Conservation (phyloP, 2,888 invertebrate species). For the Agrochola circellaris region DNA sequence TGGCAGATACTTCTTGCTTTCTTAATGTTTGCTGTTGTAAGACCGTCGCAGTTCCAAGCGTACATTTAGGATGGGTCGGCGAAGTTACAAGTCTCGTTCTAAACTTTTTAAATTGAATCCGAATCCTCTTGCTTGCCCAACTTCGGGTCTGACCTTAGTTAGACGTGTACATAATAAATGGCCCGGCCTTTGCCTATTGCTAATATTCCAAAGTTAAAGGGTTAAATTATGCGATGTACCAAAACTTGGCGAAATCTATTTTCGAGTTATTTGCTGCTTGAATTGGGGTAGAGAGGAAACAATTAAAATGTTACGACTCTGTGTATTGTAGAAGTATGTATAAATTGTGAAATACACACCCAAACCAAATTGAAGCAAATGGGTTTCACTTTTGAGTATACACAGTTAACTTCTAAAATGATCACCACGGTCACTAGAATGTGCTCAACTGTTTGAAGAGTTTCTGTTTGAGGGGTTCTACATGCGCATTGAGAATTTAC, state of each 20-base stretch:
- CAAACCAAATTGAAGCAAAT: constrained; percentile 16
- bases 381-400: neutral
- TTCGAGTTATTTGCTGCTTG: constrained; percentile 50
- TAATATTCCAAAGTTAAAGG: constrained; percentile 60
- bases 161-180: constrained; percentile 80
- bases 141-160: constrained; percentile 68
- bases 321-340: constrained; percentile 37
- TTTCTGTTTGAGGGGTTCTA: neutral
- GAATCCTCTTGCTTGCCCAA: constrained; percentile 67
- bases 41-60: constrained; percentile 65
- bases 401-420: constrained; percentile 11
- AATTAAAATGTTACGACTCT: constrained; percentile 48
- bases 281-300: constrained; percentile 50
- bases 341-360: constrained; percentile 27
- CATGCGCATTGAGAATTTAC: constrained; percentile 11
- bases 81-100: constrained; percentile 72
- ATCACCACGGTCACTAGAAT: neutral
- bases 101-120: constrained; percentile 85
- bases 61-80: constrained; percentile 67
- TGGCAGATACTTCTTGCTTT: constrained; percentile 57
- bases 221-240: constrained; percentile 51
- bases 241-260: constrained; percentile 58
- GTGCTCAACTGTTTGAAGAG: neutral
- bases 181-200: constrained; percentile 63
- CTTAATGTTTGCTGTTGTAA: constrained; percentile 64